phyloP scores from a whole-genome alignment of 2,888 invertebrate genomes.

The Melangyna quadrimaculata region DNA sequence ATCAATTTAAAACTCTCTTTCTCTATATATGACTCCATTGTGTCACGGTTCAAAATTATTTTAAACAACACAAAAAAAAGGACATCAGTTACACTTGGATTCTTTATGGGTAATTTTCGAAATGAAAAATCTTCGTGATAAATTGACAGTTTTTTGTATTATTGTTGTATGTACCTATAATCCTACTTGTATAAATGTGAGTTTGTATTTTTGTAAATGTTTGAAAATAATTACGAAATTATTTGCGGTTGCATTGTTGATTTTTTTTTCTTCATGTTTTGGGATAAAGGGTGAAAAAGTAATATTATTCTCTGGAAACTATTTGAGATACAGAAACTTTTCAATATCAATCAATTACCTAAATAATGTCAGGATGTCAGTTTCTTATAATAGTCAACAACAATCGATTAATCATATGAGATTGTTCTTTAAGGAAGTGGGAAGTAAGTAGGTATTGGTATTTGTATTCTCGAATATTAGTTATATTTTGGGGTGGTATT shows the following conservation, averaged over 20 bases:
- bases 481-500: slow-evolving; percentile 7
- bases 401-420: slow-evolving; percentile 70
- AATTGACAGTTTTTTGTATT: slow-evolving; percentile 61
- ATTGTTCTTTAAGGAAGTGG: slow-evolving; percentile 51
- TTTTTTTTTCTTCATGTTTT: slow-evolving; percentile 6
- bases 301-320: background rate
- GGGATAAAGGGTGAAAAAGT: slow-evolving; percentile 41
- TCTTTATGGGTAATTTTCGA: slow-evolving; percentile 62
- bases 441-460: background rate
- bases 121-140: slow-evolving; percentile 59
- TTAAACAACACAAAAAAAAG: slow-evolving; percentile 36
- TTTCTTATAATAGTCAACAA: slow-evolving; percentile 59
- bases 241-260: slow-evolving; percentile 66
- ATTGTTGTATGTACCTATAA: background rate
- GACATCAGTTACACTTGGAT: slow-evolving; percentile 66
- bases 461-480: background rate
- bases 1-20: slow-evolving; percentile 59
- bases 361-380: slow-evolving; percentile 64
- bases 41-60: slow-evolving; percentile 57
- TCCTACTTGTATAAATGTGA: background rate
- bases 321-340: slow-evolving; percentile 7
- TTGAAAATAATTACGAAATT: slow-evolving; percentile 67
- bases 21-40: slow-evolving; percentile 56
- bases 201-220: slow-evolving; percentile 21
- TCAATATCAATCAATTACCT: slow-evolving; percentile 71